phyloP scores from a whole-genome alignment of 2,888 invertebrate species.

The Galeopsomyia nigrocyanea region DNA sequence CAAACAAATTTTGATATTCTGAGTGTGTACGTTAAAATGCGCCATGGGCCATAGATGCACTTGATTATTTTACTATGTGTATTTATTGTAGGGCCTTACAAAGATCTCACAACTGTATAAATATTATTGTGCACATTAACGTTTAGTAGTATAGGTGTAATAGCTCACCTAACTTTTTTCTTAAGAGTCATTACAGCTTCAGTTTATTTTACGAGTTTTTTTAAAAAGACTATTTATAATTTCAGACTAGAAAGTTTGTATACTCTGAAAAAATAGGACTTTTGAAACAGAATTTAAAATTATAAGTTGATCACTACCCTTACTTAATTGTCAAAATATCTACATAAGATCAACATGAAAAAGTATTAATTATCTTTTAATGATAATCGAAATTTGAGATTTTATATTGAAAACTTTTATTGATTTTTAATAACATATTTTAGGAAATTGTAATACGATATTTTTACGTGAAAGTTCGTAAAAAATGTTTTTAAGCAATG shows the following conservation, averaged over 20 bases:
- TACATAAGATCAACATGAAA: neutral
- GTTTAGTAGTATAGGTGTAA: constrained; percentile 47
- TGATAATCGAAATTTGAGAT: too few relatives aligned
- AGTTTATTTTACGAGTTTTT: constrained; percentile 35
- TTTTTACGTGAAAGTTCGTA: too few relatives aligned
- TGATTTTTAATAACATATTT: too few relatives aligned
- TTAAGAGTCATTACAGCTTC: constrained; percentile 16
- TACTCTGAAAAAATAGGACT: constrained; percentile 54
- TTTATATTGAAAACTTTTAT: too few relatives aligned
- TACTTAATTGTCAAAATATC: neutral
- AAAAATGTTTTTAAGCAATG: too few relatives aligned
- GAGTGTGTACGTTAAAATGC: constrained; percentile 36
- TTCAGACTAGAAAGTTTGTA: constrained; percentile 24
- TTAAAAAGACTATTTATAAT: constrained; percentile 31
- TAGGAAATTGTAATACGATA: too few relatives aligned
- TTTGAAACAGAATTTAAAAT: neutral
- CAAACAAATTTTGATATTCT: constrained; percentile 37
- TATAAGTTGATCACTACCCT: neutral
- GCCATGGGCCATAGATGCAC: constrained; percentile 30
- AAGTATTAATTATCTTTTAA: neutral
- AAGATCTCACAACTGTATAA: constrained; percentile 46
- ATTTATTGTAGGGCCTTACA: constrained; percentile 46
- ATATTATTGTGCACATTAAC: constrained; percentile 48
- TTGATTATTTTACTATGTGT: constrained; percentile 41
- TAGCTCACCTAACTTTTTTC: constrained; percentile 20